A percentile compares a stretch with the other conserved stretches of the same genome.
Conservation (phyloP, 1,140 invertebrate species). For the Drosophila elegans region DNA sequence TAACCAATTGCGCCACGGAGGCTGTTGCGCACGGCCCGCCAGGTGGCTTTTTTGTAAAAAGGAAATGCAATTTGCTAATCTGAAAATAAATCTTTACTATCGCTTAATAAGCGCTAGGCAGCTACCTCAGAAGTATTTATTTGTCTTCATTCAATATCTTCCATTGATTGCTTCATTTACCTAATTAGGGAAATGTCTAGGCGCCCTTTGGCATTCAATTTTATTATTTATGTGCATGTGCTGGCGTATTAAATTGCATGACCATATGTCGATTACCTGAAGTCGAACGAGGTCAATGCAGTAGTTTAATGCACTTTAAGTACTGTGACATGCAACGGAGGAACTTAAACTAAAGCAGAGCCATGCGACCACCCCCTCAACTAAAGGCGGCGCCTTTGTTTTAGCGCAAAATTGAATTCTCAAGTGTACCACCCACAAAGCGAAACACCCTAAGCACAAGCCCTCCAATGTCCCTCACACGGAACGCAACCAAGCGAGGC, state of each 20-base stretch:
- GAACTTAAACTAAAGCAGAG: constrained; percentile 2
- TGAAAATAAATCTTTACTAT: background rate
- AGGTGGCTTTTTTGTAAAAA: constrained; percentile 18
- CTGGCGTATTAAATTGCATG: constrained; percentile 21
- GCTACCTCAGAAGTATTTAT: background rate
- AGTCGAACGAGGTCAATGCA: constrained; percentile 54
- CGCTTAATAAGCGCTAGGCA: background rate
- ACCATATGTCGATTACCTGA: constrained; percentile 47
- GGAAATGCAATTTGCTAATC: background rate
- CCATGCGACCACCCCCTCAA: background rate
- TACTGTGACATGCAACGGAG: constrained; percentile 22
- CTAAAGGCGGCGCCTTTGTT: constrained; percentile 31
- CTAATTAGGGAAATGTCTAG: background rate
- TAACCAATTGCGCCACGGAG: constrained; percentile 93
- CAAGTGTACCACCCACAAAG: constrained; percentile 30
- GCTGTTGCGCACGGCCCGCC: constrained; percentile 70
- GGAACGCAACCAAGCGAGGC: constrained; percentile 33
- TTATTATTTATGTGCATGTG: background rate
- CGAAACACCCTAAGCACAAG: constrained; percentile 11
- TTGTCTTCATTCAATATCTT: background rate
- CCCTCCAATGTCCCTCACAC: constrained; percentile 3
- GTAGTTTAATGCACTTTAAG: constrained; percentile 52
- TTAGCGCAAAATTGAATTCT: constrained; percentile 41
- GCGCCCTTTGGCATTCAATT: background rate
- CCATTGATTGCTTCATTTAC: background rate